Conservation (phyloP, 2,888 invertebrate species). For the Andrena minutula region DNA sequence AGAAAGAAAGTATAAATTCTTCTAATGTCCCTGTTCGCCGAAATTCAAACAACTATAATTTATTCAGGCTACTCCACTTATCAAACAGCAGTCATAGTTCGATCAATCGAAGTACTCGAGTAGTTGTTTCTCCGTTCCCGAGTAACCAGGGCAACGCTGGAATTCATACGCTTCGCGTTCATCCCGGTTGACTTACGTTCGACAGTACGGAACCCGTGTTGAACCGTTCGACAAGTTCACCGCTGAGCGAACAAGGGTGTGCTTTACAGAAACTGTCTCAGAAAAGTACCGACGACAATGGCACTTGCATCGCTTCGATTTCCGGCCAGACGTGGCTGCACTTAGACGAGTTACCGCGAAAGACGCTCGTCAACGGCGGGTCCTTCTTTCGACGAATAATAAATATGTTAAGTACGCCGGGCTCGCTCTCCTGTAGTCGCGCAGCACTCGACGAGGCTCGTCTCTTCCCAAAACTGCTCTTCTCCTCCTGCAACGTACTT, state of each 20-base stretch:
- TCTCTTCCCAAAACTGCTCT: constrained; percentile 40
- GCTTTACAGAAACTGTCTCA: neutral
- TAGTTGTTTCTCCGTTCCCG: neutral
- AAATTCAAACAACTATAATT: no score
- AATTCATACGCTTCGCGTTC: neutral
- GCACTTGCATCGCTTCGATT: neutral
- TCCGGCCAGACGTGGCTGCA: neutral
- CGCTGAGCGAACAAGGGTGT: neutral
- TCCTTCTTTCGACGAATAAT: constrained; percentile 51
- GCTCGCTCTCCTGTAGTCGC: neutral
- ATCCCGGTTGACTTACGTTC: constrained; percentile 74
- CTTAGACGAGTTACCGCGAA: constrained; percentile 27
- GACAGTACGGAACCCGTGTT: constrained; percentile 82
- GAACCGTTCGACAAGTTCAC: constrained; percentile 62
- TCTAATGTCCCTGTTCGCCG: neutral
- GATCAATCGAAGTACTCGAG: no score
- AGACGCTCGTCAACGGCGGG: constrained; percentile 5
- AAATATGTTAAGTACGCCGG: constrained; percentile 68
- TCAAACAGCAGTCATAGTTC: no score
- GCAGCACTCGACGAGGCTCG: constrained; percentile 7
- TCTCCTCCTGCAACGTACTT: constrained; percentile 26
- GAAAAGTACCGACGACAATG: neutral
- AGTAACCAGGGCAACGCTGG: no score
- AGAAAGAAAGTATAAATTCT: neutral
- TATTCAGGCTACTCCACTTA: no score